Evolutionary conservation across 2,888 invertebrate species (phyloP), one percentile per base, ranked within the genome.

Genomic region (Masnerella sp.): DNA sequence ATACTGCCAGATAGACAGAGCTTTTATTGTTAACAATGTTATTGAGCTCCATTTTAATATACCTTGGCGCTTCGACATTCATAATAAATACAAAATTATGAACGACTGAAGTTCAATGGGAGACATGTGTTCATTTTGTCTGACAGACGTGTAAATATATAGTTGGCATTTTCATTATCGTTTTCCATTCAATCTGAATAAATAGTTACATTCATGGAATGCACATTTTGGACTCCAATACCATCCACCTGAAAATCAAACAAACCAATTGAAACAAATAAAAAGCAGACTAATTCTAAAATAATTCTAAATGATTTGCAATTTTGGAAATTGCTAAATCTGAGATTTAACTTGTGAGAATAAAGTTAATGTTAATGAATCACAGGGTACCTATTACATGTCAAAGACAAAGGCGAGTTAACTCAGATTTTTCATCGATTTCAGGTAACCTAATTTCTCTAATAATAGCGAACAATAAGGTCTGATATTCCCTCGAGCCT

Each of bases 1-100:
- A 93, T 88, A 92, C 87, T 81, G 92, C 91, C 87, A 92, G 90
- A 89, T 94, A 93, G 79, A 94, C 89, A 80, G 91, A 85, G 75
- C 82, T 82, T 75, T 82, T 87, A 62, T 77, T 82, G 67, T 78
- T 81, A 65, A 76, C 82, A 32, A 84, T 82, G 77, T 86, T 86
- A 61, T 86, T 86, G 52, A 81, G 78, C 81, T 87, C 87, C 86
- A 87, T 87, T 67, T 67, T 71, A 51, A 62, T 61, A 49, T 51
- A 56, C 28, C 65, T 61, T 52, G 69, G 52, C 49, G 59, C 52
- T 65, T 64, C 65, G 20, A 42, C 64, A 69, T 47, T 69, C 74
- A 74, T 74, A 70, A 65, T 59, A 56, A 54, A 58, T 51, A 73
- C 15, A 70, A 70, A 70, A 70, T 67, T 67, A 62, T 67, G 74